Evolutionary conservation across 1,140 invertebrate species (phyloP), one percentile per base, ranked within the genome.

Genomic region (Vollenhovia emeryi): DNA sequence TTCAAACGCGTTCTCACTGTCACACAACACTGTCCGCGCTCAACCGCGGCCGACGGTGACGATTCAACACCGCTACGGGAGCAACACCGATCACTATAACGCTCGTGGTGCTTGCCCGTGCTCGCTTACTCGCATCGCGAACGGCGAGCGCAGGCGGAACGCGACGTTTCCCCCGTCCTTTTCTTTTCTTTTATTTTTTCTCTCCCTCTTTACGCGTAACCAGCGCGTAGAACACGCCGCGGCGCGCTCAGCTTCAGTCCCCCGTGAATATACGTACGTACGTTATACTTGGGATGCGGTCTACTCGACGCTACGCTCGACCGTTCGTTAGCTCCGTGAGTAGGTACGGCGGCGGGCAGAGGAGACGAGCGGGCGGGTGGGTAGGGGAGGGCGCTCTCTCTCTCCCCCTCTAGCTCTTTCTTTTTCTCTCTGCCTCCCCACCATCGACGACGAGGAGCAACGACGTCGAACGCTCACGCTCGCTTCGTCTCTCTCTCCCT

Each of bases 231-330:
- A 88, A 89, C 76, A 74, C 86, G 64, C 66, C 89, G 84, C 82
- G 59, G 80, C 74, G 45, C 73, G 73, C 60, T 78, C 43, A 64
- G 30, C 21, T 60, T 76, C 69, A 79, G 84, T 86, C 60, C 85
- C 62, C 66, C 88, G 88, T 84, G 85, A 84, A 89, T 89, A 80
- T 78, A 66, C 74, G 74, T 64, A 91, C 91, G 87, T 86, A 91
- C 93, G 93, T 93, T 94, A 92, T 91, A 93, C 92, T 94, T 93
- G 92, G 93, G 93, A 94, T 94, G 93, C 94, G 94, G 92, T 94
- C 93, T 93, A 94, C 93, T 93, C 93, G 94, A 94, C 93, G 93
- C 94, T 94, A 94, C 91, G 93, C 91, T 93, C 92, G 92, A 93
- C 86, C 90, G 93, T 93, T 94, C 93, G 93, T 94, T 94, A 94